Evolutionary conservation across 2,113 vertebrate species (phyloP).

Genomic region (Hipposideros armiger): DNA sequence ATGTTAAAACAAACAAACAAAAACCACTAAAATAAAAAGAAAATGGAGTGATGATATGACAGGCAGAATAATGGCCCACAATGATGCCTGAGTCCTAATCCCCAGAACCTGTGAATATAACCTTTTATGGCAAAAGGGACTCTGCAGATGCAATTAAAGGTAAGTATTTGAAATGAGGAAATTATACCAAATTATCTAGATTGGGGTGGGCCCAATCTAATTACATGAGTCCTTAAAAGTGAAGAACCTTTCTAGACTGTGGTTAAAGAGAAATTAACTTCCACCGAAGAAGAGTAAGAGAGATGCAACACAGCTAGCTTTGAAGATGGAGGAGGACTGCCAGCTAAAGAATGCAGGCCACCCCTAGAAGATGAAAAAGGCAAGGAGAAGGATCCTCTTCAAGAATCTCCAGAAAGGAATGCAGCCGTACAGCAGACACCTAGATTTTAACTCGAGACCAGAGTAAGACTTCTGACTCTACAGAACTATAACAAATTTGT

Average conservation of each 20-base stretch:
- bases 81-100: neutral
- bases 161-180: neutral
- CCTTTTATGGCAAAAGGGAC: neutral
- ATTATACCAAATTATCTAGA: neutral
- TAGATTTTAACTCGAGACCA: neutral
- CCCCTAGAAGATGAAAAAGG: neutral
- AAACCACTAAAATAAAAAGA: neutral
- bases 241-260: neutral
- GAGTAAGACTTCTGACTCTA: neutral
- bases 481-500: neutral
- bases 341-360: neutral
- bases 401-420: neutral
- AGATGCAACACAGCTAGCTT: neutral
- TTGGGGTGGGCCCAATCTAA: neutral
- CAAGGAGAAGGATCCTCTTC: neutral
- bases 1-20: neutral
- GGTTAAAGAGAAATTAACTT: neutral
- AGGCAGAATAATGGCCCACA: neutral
- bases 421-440: neutral
- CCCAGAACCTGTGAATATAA: neutral
- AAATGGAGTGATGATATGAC: neutral
- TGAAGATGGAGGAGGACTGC: neutral
- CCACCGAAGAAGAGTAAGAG: neutral
- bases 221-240: neutral
- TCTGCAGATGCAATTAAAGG: neutral